Evolutionary conservation across 2,113 vertebrate genomes (phyloP).

Genomic region (Siphamia tubifer): DNA sequence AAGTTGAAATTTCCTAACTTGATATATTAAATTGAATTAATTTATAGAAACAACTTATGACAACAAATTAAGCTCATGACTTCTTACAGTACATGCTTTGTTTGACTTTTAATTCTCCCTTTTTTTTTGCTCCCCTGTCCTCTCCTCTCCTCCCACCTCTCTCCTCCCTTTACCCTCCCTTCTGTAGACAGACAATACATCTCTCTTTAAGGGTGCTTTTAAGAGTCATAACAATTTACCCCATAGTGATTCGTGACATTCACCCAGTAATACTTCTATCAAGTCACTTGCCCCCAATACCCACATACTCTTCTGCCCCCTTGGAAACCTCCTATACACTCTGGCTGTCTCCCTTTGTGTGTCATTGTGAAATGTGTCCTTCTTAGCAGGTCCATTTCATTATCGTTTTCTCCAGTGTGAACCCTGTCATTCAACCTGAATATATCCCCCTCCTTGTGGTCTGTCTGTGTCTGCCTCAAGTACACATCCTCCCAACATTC

Average conservation of each 20-base stretch:
- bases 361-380: constrained; percentile 19
- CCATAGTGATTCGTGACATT: constrained; percentile 4
- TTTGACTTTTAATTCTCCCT: too few relatives aligned
- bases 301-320: constrained; percentile 41
- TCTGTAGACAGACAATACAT: background rate
- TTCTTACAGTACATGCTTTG: too few relatives aligned
- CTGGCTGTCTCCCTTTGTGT: constrained; percentile 38
- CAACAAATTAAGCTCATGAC: too few relatives aligned
- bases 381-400: constrained; percentile 31
- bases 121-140: background rate
- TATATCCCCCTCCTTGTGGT: background rate
- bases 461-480: too few relatives aligned
- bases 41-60: too few relatives aligned
- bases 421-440: background rate
- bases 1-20: too few relatives aligned
- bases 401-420: constrained; percentile 41
- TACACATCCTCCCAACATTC: background rate
- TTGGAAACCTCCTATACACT: constrained; percentile 34
- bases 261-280: constrained; percentile 1
- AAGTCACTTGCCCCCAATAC: constrained; percentile 28
- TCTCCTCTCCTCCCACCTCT: background rate
- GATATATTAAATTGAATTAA: too few relatives aligned
- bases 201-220: background rate
- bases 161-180: background rate
- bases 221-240: constrained; percentile 39